A percentile compares a stretch with the other conserved stretches of the same genome.
Evolutionary conservation across 1,140 invertebrate species (phyloP).

Genomic region (Glomeris maerens): DNA sequence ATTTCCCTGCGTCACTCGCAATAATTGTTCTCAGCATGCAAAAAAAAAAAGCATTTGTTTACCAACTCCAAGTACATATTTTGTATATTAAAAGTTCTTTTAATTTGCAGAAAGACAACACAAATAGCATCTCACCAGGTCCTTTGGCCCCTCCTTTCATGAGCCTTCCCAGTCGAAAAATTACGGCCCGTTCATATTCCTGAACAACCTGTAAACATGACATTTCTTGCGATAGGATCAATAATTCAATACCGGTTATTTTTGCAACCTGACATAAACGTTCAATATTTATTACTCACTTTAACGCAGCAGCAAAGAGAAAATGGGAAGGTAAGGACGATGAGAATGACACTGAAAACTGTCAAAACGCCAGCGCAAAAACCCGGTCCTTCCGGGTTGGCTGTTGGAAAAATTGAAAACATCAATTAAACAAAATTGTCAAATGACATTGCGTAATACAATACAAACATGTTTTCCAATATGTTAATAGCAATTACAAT

Average conservation of each 20-base stretch:
- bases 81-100: no score
- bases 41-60: no score
- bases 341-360: conserved; percentile 55
- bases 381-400: conserved; percentile 29
- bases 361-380: conserved; percentile 67
- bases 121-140: conserved; percentile 38
- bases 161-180: conserved; percentile 71
- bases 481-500: no score
- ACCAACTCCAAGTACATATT: no score
- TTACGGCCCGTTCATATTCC: conserved; percentile 79
- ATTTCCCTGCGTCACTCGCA: no score
- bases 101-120: no score
- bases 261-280: no score
- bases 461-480: no score
- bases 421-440: no score
- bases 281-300: no score
- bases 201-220: conserved; percentile 61
- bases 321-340: conserved; percentile 62
- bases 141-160: conserved; percentile 80
- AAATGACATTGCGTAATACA: no score
- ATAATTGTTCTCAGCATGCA: no score
- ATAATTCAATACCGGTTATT: background rate
- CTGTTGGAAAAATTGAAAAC: background rate
- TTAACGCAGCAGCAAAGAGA: conserved; percentile 74
- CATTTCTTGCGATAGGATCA: background rate